Evolutionary conservation across 2,888 invertebrate genomes (phyloP), one percentile per base, ranked within the genome.

Genomic region (Harmothoe impar): DNA sequence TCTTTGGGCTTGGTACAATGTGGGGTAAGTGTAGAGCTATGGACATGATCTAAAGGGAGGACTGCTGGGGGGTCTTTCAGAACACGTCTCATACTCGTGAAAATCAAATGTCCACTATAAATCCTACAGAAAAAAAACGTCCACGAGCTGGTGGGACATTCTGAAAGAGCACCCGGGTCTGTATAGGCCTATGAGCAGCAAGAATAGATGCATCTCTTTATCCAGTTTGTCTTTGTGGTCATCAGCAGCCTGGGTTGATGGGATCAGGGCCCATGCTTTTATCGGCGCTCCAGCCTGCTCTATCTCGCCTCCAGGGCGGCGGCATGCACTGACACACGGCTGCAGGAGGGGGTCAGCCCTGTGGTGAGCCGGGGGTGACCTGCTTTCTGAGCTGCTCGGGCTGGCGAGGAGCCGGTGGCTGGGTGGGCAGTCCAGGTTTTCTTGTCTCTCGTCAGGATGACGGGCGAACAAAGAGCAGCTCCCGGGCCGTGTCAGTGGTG

Each of bases 391-490:
- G 62, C 62, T 43, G 10, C 43, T 43, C 43, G 43, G 43, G 62
- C 20, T 62, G 72, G 29, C 68, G 68, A n/a, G 68, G 68, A 17
- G 68, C 20, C 20, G 62, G 62, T 15, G 62, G 62, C 62, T n/a
- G 62, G 68, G 68, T 25, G 29, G 25, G 72, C 72, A 29, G 72
- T 72, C 5, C 0, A n/a, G 7, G 72, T 15, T n/a, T 72, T 72
- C 72, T 72, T 72, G 72, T 72, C 72, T 72, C 72, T 72, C 29
- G 0, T 29, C 72, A 72, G 31, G 62, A 15, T 72, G 72, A 72
- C 25, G 68, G n/a, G 29, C 17, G 72, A 72, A 72, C 72, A 72
- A 72, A 72, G 72, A 72, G 72, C 72, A 29, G 29, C 72, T 72
- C 72, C 23, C 15, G 23, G 23, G 43, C 62, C 62, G 62, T 20